phyloP scores from a whole-genome alignment of 2,888 invertebrate species.

The Podotricha telesiphe region DNA sequence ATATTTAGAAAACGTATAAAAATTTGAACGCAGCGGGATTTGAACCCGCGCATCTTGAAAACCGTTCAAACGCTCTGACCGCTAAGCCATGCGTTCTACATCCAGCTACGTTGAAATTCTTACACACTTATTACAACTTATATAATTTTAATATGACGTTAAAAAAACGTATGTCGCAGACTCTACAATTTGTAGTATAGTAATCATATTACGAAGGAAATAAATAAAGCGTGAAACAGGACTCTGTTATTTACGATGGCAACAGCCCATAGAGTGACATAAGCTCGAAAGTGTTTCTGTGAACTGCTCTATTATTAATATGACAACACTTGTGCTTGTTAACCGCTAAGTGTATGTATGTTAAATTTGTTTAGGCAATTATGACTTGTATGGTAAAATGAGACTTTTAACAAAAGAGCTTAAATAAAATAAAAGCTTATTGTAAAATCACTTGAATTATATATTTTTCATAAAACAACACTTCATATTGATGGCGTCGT shows the following conservation, averaged over 20 bases:
- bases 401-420: neutral
- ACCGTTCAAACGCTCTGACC: too few relatives aligned
- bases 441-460: too few relatives aligned
- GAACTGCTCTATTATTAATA: slow-evolving; percentile 9
- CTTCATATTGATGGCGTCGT: too few relatives aligned
- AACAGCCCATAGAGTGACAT: slow-evolving; percentile 33
- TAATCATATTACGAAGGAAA: slow-evolving; percentile 25
- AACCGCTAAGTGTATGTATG: neutral
- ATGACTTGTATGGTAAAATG: neutral
- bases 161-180: neutral
- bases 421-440: too few relatives aligned
- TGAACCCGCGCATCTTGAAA: too few relatives aligned
- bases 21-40: too few relatives aligned
- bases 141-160: neutral
- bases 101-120: too few relatives aligned
- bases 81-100: too few relatives aligned
- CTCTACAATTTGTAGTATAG: slow-evolving; percentile 2
- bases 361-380: slow-evolving; percentile 1
- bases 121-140: too few relatives aligned
- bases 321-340: slow-evolving; percentile 21
- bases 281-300: slow-evolving; percentile 36
- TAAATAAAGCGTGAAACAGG: slow-evolving; percentile 30
- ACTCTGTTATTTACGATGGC: slow-evolving; percentile 11
- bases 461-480: too few relatives aligned
- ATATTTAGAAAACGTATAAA: too few relatives aligned